Base-by-base conservation (phyloP, 2,888 invertebrate genomes). In the Parasteatoda lunata region DNA sequence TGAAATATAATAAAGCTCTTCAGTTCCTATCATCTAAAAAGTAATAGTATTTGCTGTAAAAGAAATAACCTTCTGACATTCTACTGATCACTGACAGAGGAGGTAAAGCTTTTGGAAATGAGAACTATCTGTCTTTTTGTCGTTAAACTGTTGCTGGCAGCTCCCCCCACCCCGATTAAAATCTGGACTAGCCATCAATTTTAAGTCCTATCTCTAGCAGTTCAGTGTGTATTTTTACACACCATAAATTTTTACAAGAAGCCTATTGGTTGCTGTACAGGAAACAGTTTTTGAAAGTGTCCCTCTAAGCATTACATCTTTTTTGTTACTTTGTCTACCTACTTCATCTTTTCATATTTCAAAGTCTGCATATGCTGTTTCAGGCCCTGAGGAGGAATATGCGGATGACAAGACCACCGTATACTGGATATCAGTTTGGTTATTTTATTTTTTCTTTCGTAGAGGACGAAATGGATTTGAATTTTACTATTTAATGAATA, bases 31-130 rank as follows among this genome's bases (percentile, higher is more conserved):
- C 69, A 76, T 84, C 77, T 48, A 79, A 75, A 79, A 79, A 79
- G 72, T 84, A 78, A 84, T 78, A 78, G 79, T 79, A 78, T 84
- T 84, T 84, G 78, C 75, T 73, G 49, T 73, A 73, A 68, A 84
- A 84, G 77, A 84, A 84, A 84, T 77, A 84, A 78, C 76, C 79
- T 75, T n/a, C 76, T 85, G 79, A 85, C 79, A 85, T 76, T 64
- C 80, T 70, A 79, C 79, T 85, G 79, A 85, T 85, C 79, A 80
- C 75, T 85, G 85, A 85, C 85, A 85, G 70, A 76, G 68, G 80
- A 51, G 85, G 69, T 80, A 79, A 85, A 85, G 85, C 85, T 85
- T 64, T 76, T 85, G 85, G 85, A 85, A 85, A 85, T 80, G 85
- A 80, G 80, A 69, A 79, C 85, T 80, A 85, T 85, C 68, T 76